Evolutionary conservation across 2,113 vertebrate species (phyloP).

Genomic region (Sorex araneus): DNA sequence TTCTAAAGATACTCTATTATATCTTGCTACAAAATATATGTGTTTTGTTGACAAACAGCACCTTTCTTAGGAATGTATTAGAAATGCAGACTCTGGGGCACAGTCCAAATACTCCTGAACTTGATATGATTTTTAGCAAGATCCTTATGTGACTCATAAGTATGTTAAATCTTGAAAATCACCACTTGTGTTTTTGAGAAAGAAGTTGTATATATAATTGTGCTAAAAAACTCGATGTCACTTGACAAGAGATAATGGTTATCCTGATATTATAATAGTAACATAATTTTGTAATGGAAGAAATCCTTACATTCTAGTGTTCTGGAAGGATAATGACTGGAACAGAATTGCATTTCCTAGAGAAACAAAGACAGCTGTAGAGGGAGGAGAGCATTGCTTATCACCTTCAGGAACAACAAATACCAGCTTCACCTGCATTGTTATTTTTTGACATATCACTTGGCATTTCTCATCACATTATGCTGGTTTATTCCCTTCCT

Average conservation of each 20-base stretch:
- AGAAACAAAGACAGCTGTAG: slow-evolving; percentile 51
- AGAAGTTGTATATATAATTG: slow-evolving; percentile 32
- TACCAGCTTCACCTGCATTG: slow-evolving; percentile 71
- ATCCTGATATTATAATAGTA: neutral
- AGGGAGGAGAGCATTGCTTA: slow-evolving; percentile 2
- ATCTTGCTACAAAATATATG: neutral
- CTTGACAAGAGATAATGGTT: neutral
- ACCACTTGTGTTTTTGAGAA: slow-evolving; percentile 53
- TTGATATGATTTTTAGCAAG: slow-evolving; percentile 24
- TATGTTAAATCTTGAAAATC: neutral
- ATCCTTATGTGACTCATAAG: neutral
- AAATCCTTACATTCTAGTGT: neutral
- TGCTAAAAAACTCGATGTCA: slow-evolving; percentile 15
- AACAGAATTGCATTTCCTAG: slow-evolving; percentile 57
- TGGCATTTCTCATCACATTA: slow-evolving; percentile 64
- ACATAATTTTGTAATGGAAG: neutral
- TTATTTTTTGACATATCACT: slow-evolving; percentile 74
- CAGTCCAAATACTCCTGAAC: neutral
- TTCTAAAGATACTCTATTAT: neutral
- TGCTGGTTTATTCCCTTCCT: slow-evolving; percentile 51
- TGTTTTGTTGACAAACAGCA: neutral
- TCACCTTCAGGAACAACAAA: slow-evolving; percentile 72
- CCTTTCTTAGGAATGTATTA: neutral
- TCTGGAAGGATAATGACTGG: slow-evolving; percentile 64
- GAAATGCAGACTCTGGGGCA: neutral